phyloP scores from a whole-genome alignment of 2,888 invertebrate genomes.

The Parnassius glacialis region DNA sequence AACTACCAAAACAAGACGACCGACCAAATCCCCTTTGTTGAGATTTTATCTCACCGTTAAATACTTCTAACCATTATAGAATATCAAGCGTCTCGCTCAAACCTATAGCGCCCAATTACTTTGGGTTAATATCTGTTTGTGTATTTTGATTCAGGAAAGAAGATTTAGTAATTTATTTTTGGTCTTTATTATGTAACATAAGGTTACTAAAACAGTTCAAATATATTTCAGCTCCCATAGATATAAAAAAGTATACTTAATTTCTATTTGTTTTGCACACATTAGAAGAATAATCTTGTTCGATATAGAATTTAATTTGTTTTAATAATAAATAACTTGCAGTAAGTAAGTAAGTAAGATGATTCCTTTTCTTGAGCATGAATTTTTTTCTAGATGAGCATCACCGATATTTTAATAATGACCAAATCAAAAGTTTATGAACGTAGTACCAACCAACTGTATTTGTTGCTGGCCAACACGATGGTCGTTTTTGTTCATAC shows the following conservation, averaged over 20 bases:
- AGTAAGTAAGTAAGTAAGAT: too few species aligned
- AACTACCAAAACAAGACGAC: slow-evolving; percentile 77
- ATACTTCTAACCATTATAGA: slow-evolving; percentile 77
- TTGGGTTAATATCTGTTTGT: slow-evolving; percentile 56
- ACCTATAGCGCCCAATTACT: slow-evolving; percentile 67
- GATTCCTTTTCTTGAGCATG: too few species aligned
- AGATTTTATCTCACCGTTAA: slow-evolving; percentile 80
- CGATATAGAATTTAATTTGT: too few species aligned
- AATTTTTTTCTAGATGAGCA: too few species aligned
- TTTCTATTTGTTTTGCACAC: too few species aligned
- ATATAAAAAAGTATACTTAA: too few species aligned
- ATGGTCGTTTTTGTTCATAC: slow-evolving; percentile 37
- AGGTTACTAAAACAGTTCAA: too few species aligned
- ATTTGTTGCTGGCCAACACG: slow-evolving; percentile 27
- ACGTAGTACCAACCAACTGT: not conserved
- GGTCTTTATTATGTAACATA: too few species aligned
- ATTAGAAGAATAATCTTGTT: too few species aligned
- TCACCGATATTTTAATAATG: not conserved
- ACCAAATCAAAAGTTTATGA: not conserved
- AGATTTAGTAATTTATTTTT: slow-evolving; percentile 4
- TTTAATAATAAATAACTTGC: too few species aligned
- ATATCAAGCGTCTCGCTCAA: slow-evolving; percentile 67
- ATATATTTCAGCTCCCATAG: too few species aligned
- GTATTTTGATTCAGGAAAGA: slow-evolving; percentile 48
- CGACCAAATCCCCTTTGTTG: slow-evolving; percentile 79